Percentiles rank a stretch among this genome's conserved stretches.
Evolutionary conservation across 2,113 vertebrate genomes (phyloP).

Genomic region (Calidris pygmaea): DNA sequence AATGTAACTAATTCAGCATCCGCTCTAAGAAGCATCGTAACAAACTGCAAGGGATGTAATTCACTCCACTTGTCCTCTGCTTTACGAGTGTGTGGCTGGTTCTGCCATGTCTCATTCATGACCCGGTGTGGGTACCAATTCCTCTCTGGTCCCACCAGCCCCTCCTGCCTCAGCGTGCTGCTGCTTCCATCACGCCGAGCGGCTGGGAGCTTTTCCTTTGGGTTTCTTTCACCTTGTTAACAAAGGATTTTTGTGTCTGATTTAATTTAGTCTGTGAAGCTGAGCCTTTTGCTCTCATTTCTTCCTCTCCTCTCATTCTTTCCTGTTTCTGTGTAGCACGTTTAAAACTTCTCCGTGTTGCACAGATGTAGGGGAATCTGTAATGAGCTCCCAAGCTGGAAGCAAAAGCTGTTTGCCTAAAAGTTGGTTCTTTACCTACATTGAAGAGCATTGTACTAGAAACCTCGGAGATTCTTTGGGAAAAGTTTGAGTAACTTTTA

Average conservation of each 20-base stretch:
- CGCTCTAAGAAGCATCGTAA: slow-evolving; percentile 25
- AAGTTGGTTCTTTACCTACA: neutral
- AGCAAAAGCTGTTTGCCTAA: neutral
- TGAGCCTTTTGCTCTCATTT: neutral
- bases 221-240: neutral
- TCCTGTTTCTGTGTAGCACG: neutral
- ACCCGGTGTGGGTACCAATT: neutral
- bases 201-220: neutral
- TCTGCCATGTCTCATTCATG: neutral
- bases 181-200: neutral
- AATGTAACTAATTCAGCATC: slow-evolving; percentile 60
- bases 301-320: neutral
- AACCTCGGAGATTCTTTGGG: neutral
- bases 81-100: neutral
- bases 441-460: neutral
- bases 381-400: slow-evolving; percentile 35
- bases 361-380: neutral
- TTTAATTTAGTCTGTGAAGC: slow-evolving; percentile 56
- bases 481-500: neutral
- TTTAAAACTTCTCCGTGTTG: neutral
- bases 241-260: neutral
- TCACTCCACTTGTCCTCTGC: neutral
- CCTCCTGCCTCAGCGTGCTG: neutral
- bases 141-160: neutral
- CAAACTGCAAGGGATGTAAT: slow-evolving; percentile 28